Evolutionary conservation across 23 tunicate genomes (phyloP).

Genomic region (Ciona savignyi): DNA sequence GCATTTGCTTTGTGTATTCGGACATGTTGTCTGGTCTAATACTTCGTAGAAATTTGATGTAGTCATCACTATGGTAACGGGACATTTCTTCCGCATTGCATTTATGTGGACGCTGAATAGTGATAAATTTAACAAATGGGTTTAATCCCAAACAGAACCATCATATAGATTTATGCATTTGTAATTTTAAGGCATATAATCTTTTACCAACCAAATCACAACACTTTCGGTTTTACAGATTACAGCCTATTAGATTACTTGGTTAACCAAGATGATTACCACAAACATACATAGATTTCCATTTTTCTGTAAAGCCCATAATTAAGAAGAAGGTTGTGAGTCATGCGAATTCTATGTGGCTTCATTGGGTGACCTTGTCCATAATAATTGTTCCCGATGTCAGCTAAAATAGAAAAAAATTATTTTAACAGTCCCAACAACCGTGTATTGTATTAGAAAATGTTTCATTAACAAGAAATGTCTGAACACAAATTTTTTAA

Average conservation of each 20-base stretch:
- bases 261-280: too few relatives aligned
- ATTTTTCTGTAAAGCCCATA: conserved; percentile 95
- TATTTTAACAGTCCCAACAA: too few relatives aligned
- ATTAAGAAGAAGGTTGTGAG: conserved; percentile 92
- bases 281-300: conserved; percentile 98
- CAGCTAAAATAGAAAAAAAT: conserved; percentile 51
- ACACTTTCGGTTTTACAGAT: too few relatives aligned
- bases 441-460: too few relatives aligned
- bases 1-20: conserved; percentile 96
- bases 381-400: conserved; percentile 97
- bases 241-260: too few relatives aligned
- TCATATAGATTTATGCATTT: too few relatives aligned
- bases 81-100: conserved; percentile 92
- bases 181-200: too few relatives aligned
- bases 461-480: too few relatives aligned
- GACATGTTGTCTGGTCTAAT: conserved; percentile 95
- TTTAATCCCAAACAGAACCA: too few relatives aligned
- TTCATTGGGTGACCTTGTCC: conserved; percentile 99
- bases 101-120: conserved; percentile 95
- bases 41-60: conserved; percentile 81
- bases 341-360: conserved; percentile 98
- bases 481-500: too few relatives aligned
- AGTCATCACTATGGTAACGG: conserved; percentile 95
- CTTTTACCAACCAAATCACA: too few relatives aligned
- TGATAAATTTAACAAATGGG: too few relatives aligned